Base-by-base conservation (phyloP, 2,888 invertebrate genomes). In the Andrena haemorrhoa region DNA sequence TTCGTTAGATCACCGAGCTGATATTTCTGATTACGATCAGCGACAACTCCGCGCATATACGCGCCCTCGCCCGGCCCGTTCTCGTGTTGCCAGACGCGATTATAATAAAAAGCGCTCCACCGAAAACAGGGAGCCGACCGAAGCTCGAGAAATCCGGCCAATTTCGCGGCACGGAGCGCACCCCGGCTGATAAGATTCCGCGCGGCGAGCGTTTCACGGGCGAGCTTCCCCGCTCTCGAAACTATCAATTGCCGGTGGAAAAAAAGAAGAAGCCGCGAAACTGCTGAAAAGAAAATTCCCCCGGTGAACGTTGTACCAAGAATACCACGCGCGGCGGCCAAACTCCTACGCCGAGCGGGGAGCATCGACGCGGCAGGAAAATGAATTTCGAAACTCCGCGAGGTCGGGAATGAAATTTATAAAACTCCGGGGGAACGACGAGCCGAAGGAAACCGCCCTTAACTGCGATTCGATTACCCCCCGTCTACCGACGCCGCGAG, bases 391-490 rank as follows among this genome's bases (percentile, higher is more conserved):
- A 73, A 69, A 79, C 35, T 53, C 26, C 8, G 5, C 23, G n/a
- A 10, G 26, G 51, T 35, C 31, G 53, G 3, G 66, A 79, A 75
- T 66, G 75, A 73, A 73, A 82, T 82, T 75, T 64, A 73, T 47
- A 70, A 75, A 82, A 71, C 47, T 66, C 41, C 2, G 12, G 20
- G 29, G 61, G 20, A 26, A 68, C 72, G 75, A 71, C n/a, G 80
- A 35, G 56, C 31, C 63, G 33, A 71, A 64, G 75, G 60, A 69
- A 75, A 35, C 66, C 68, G 49, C 23, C 20, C 20, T 64, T 72
- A 64, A 63, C 61, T 51, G 61, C 69, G n/a, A 82, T 83, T 82
- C 83, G 73, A 77, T 83, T 77, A 66, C 68, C 20, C 29, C 29
- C 33, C 68, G 53, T 26, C 65, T 31, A 16, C 10, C 12, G 29